Conservation (phyloP, 2,797 vertebrate species). For the Molossus molossus region DNA sequence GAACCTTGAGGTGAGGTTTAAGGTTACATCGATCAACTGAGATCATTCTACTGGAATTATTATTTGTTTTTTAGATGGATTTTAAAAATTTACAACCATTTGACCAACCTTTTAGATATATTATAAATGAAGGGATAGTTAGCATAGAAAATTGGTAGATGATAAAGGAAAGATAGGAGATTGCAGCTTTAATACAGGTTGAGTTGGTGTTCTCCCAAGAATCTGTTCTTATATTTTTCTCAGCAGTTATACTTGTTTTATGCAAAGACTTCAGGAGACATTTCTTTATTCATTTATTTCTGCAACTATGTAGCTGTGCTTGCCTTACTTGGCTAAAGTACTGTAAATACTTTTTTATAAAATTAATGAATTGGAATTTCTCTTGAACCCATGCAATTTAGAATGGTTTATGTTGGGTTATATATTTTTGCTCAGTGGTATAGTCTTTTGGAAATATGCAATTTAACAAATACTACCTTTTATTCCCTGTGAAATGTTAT, state of each 20-base stretch:
- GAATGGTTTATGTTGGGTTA: conserved; percentile 44
- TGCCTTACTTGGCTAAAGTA: conserved; percentile 17
- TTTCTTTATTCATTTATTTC: conserved; percentile 41
- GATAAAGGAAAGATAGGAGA: conserved; percentile 19
- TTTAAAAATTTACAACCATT: conserved; percentile 19
- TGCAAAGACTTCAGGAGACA: conserved; percentile 34
- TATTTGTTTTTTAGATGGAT: conserved; percentile 34
- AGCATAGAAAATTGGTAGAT: conserved; percentile 35
- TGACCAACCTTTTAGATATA: neutral
- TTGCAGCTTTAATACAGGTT: conserved; percentile 19
- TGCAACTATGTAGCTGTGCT: neutral
- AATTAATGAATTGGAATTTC: conserved; percentile 55
- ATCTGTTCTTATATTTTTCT: conserved; percentile 60
- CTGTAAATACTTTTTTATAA: conserved; percentile 46
- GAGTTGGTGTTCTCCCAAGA: conserved; percentile 15
- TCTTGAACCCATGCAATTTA: conserved; percentile 53
- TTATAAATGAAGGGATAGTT: conserved; percentile 27
- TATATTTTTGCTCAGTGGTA: conserved; percentile 22
- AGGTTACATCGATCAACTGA: neutral
- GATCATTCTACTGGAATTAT: neutral
- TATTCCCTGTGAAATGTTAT: neutral
- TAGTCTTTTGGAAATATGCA: neutral
- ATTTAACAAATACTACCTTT: conserved; percentile 63
- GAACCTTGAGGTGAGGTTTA: conserved; percentile 41
- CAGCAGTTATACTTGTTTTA: neutral